Conservation (phyloP, 92 coral and sea anemone genomes). For the Parazoanthus atlanticus region DNA sequence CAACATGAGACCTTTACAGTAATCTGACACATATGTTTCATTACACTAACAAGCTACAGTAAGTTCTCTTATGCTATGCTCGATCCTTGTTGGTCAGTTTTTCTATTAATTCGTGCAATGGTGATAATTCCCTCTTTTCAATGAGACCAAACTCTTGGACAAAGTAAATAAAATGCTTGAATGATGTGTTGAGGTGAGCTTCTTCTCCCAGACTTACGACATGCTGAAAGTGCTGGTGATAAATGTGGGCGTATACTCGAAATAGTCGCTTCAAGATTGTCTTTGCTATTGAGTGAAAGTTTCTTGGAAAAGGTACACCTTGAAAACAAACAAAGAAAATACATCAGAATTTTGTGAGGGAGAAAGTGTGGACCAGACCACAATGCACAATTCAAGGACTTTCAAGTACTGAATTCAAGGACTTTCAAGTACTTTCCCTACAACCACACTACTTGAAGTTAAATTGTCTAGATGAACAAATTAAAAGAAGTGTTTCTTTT, state of each 20-base stretch:
- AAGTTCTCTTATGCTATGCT: slow-evolving; percentile 39
- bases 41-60: neutral
- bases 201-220: slow-evolving; percentile 98
- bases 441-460: too few species aligned
- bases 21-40: neutral
- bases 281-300: slow-evolving; percentile 94
- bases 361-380: too few species aligned
- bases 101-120: slow-evolving; percentile 96
- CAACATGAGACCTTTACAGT: neutral
- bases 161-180: slow-evolving; percentile 96
- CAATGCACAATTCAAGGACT: too few species aligned
- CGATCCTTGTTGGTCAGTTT: slow-evolving; percentile 95
- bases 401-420: too few species aligned
- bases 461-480: too few species aligned
- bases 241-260: slow-evolving; percentile 98
- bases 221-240: slow-evolving; percentile 95
- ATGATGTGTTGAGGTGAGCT: slow-evolving; percentile 98
- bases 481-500: too few species aligned
- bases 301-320: slow-evolving; percentile 99
- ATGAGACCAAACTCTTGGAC: slow-evolving; percentile 98
- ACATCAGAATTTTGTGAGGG: neutral
- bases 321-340: neutral
- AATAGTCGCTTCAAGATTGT: slow-evolving; percentile 96
- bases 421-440: too few species aligned
- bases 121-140: slow-evolving; percentile 95